Percentiles rank a stretch among this genome's conserved stretches.
Evolutionary conservation across 2,888 invertebrate genomes (phyloP).

Genomic region (Cinara cedri): DNA sequence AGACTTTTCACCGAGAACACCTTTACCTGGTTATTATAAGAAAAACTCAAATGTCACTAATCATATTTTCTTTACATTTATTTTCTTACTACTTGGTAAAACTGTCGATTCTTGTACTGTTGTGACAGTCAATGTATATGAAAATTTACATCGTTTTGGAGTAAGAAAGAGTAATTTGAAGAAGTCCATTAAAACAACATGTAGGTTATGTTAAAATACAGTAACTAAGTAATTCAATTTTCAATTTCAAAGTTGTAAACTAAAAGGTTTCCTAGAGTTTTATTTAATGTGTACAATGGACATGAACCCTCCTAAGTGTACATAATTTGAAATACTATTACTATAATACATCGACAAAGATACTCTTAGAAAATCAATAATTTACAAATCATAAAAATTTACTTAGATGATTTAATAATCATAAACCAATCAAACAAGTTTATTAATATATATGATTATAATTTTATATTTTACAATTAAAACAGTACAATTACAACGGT

Average conservation of each 20-base stretch:
- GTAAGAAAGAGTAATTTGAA: constrained; percentile 38
- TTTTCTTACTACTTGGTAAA: constrained; percentile 37
- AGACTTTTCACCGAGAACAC: constrained; percentile 8
- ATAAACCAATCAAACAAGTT: no score
- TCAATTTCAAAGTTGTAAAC: no score
- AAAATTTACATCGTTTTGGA: constrained; percentile 34
- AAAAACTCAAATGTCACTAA: constrained; percentile 40
- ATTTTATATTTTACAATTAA: no score
- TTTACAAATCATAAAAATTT: no score
- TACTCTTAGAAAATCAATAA: constrained; percentile 29
- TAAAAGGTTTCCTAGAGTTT: constrained; percentile 34
- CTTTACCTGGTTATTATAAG: constrained; percentile 47
- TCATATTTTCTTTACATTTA: constrained; percentile 6
- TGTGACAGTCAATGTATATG: constrained; percentile 42
- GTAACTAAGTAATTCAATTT: constrained; percentile 23
- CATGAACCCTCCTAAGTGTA: constrained; percentile 48
- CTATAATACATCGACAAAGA: neutral
- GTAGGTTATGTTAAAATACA: neutral
- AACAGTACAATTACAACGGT: no score
- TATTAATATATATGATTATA: no score
- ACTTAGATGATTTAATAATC: neutral
- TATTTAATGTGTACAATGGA: neutral
- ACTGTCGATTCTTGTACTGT: constrained; percentile 31
- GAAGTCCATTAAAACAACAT: constrained; percentile 37
- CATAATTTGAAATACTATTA: constrained; percentile 3